Conservation (phyloP, 2,888 invertebrate species). For the Trachelus iudaicus region DNA sequence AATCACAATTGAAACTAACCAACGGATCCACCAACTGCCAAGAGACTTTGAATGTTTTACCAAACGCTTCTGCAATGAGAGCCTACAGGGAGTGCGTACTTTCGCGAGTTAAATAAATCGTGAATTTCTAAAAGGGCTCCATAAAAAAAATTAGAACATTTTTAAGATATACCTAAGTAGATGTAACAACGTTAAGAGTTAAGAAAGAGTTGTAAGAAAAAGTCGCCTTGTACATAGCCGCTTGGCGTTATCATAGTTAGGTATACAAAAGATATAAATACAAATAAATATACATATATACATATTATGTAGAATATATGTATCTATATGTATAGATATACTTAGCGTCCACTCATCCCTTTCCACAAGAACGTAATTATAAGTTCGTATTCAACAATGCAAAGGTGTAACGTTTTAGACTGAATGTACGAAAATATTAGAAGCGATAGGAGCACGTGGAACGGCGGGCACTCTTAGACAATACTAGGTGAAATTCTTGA, state of each 20-base stretch:
- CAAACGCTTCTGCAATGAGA: neutral
- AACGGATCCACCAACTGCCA: neutral
- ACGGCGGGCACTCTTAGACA: conserved; percentile 53
- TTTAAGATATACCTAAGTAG: neutral
- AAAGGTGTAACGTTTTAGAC: conserved; percentile 39
- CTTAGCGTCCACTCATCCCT: neutral
- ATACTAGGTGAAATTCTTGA: conserved; percentile 48
- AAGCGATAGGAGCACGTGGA: conserved; percentile 26
- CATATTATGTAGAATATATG: neutral
- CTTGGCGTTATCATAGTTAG: conserved; percentile 26
- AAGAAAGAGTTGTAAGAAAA: conserved; percentile 1
- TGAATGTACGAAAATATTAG: conserved; percentile 42
- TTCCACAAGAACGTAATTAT: conserved; percentile 1
- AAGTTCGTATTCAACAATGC: neutral
- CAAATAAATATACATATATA: neutral
- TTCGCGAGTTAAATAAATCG: neutral
- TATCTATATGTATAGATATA: neutral
- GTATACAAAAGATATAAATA: conserved; percentile 3
- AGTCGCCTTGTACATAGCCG: conserved; percentile 37
- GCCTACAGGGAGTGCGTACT: neutral
- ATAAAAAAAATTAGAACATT: neutral
- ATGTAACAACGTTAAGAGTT: neutral
- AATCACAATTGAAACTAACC: neutral
- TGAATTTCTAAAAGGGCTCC: neutral
- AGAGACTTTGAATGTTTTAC: neutral